phyloP scores from a whole-genome alignment of 2,888 invertebrate species.

The Drosophila algonquin region DNA sequence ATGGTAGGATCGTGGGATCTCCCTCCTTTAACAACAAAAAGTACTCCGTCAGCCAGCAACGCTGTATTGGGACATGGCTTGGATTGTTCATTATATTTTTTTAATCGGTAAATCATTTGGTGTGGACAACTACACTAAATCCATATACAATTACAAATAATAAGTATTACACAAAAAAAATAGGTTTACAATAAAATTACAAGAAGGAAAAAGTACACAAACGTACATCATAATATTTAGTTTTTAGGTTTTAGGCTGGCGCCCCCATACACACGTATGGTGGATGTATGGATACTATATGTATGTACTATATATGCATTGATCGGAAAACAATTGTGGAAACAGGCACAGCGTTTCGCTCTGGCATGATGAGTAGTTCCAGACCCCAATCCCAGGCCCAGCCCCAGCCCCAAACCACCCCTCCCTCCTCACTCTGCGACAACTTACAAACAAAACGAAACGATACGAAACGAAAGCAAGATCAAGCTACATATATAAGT shows the following conservation, averaged over 20 bases:
- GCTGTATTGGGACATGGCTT: constrained; percentile 21
- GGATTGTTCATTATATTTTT: constrained; percentile 63
- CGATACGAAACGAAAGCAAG: constrained; percentile 30
- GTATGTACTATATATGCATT: constrained; percentile 20
- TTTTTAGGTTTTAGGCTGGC: background rate
- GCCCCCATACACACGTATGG: too few relatives aligned
- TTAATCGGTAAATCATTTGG: constrained; percentile 78
- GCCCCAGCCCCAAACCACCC: background rate
- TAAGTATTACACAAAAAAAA: constrained; percentile 59
- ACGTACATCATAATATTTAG: constrained; percentile 3
- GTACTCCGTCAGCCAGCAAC: too few relatives aligned
- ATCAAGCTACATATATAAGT: constrained; percentile 15
- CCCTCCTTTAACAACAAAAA: too few relatives aligned
- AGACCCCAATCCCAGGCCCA: background rate
- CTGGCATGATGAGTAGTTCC: background rate
- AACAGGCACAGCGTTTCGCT: background rate
- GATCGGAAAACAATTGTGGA: constrained; percentile 30
- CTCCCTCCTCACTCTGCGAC: constrained; percentile 4
- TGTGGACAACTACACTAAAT: constrained; percentile 76
- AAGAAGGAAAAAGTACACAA: constrained; percentile 20
- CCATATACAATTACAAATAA: constrained; percentile 77
- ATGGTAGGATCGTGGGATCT: too few relatives aligned
- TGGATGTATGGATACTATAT: constrained; percentile 5
- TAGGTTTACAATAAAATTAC: constrained; percentile 29
- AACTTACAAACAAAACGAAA: background rate